phyloP scores from a whole-genome alignment of 2,888 invertebrate genomes.

The Autographa pulchrina region DNA sequence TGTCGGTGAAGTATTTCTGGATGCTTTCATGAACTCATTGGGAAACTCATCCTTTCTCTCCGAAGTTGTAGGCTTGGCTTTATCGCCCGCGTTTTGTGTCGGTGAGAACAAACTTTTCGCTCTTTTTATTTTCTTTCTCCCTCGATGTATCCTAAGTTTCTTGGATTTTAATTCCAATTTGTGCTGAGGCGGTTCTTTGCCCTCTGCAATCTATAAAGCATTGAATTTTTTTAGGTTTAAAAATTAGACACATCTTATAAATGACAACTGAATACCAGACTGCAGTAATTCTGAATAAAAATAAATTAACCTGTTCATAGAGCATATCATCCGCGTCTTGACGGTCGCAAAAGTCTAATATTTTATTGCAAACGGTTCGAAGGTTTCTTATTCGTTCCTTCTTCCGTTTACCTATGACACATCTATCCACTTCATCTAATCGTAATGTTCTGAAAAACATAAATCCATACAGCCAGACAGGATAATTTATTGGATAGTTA shows the following conservation, averaged over 20 bases:
- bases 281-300: background rate
- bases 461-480: background rate
- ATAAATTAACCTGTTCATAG: conserved; percentile 68
- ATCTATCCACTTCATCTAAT: conserved; percentile 72
- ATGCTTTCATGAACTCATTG: conserved; percentile 33
- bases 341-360: conserved; percentile 79
- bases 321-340: conserved; percentile 76
- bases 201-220: conserved; percentile 48
- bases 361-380: conserved; percentile 77
- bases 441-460: conserved; percentile 73
- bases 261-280: background rate
- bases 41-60: conserved; percentile 50
- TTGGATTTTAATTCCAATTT: conserved; percentile 49
- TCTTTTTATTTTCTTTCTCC: conserved; percentile 62
- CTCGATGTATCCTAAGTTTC: conserved; percentile 55
- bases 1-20: conserved; percentile 56
- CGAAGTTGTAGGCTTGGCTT: conserved; percentile 52
- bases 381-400: conserved; percentile 78
- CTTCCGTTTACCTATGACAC: conserved; percentile 69
- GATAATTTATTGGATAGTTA: background rate
- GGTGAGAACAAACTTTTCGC: conserved; percentile 62
- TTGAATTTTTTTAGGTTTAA: conserved; percentile 43
- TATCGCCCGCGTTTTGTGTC: conserved; percentile 10
- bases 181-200: conserved; percentile 34
- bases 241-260: conserved; percentile 10